Conservation (phyloP, 2,797 vertebrate genomes). For the Halcyon leucocephala region DNA sequence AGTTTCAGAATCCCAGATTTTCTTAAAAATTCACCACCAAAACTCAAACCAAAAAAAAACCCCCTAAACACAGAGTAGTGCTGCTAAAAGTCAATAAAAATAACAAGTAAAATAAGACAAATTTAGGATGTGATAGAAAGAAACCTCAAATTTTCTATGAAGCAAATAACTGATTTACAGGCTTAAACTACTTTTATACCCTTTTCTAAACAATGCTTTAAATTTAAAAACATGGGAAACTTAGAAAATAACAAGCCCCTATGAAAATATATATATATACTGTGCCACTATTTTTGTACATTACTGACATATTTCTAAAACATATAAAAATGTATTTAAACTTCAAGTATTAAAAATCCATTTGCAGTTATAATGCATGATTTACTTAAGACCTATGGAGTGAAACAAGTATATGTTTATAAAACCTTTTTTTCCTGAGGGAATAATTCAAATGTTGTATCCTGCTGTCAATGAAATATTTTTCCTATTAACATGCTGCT, state of each 20-base stretch:
- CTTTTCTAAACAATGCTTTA: background rate
- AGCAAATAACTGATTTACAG: background rate
- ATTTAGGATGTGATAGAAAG: background rate
- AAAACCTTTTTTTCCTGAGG: background rate
- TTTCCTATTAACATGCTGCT: background rate
- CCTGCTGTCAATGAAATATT: background rate
- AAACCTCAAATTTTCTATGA: background rate
- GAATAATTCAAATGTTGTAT: background rate
- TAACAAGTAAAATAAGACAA: background rate
- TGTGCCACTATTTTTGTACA: background rate
- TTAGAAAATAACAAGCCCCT: background rate
- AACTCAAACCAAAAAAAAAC: background rate
- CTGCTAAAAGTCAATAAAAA: background rate
- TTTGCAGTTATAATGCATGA: background rate
- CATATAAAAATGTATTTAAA: background rate
- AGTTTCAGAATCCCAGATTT: background rate
- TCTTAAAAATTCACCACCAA: rapidly evolving
- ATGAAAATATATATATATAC: background rate
- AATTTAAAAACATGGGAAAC: background rate
- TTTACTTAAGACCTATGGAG: background rate
- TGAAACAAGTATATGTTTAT: background rate
- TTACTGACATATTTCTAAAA: background rate
- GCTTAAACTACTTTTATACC: background rate
- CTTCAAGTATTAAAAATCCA: background rate
- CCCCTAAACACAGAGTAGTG: background rate